Evolutionary conservation across 2,113 vertebrate species (phyloP).

Genomic region (Pimephales promelas): DNA sequence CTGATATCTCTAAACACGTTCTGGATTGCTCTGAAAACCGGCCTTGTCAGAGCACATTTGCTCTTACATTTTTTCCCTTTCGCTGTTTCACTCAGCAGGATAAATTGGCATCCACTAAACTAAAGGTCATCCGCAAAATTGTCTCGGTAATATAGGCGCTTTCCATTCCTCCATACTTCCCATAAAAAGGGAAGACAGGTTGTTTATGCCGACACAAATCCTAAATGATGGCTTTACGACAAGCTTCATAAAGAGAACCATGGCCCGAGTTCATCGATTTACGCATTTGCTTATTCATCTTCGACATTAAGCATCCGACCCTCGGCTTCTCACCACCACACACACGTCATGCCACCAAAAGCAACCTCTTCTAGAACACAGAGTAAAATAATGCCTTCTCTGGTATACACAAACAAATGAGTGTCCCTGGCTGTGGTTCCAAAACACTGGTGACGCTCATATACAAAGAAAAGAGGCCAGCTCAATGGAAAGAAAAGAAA

Average conservation of each 20-base stretch:
- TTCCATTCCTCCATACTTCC: conserved; percentile 18
- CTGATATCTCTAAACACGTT: conserved; percentile 34
- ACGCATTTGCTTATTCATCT: conserved; percentile 56
- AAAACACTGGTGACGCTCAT: neutral
- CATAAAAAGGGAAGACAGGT: conserved; percentile 32
- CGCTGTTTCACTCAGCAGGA: conserved; percentile 34
- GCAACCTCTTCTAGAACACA: conserved; percentile 1
- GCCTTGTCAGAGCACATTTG: conserved; percentile 35
- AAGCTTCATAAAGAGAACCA: conserved; percentile 43
- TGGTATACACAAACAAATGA: conserved; percentile 29
- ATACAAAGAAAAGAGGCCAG: neutral
- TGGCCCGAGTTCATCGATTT: conserved; percentile 46
- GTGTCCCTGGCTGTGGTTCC: neutral
- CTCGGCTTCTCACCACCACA: neutral
- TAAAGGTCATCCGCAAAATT: conserved; percentile 55
- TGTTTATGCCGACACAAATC: conserved; percentile 53
- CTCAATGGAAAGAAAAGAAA: neutral
- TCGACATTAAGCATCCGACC: conserved; percentile 37
- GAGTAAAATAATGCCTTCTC: neutral
- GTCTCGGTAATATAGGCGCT: conserved; percentile 25
- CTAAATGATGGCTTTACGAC: conserved; percentile 52
- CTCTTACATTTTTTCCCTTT: conserved; percentile 16
- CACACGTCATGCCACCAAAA: neutral
- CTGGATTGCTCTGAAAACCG: conserved; percentile 41
- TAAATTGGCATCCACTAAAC: conserved; percentile 55